Percentiles rank a stretch among this genome's conserved stretches.
phyloP scores from a whole-genome alignment of 2,113 vertebrate species.

The Anoura caudifer region DNA sequence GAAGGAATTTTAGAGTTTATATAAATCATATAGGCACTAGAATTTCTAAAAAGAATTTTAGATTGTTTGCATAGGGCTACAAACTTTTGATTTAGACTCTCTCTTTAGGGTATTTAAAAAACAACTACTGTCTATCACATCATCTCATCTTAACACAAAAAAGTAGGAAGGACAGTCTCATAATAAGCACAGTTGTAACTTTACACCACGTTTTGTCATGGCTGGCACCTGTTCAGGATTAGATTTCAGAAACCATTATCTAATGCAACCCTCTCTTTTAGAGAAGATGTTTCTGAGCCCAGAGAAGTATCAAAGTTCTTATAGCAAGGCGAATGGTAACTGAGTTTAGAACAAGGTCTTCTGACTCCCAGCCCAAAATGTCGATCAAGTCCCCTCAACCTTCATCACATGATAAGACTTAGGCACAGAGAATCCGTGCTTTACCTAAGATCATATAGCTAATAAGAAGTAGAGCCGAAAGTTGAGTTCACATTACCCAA shows the following conservation, averaged over 20 bases:
- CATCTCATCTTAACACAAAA: constrained; percentile 6
- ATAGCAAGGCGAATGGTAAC: neutral
- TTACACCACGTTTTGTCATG: constrained; percentile 33
- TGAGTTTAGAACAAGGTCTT: constrained; percentile 25
- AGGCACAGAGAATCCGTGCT: neutral
- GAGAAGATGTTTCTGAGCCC: neutral
- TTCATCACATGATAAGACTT: neutral
- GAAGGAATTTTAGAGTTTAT: constrained; percentile 40
- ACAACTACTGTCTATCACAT: neutral
- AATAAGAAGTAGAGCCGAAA: neutral
- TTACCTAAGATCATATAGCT: neutral
- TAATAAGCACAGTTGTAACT: constrained; percentile 33
- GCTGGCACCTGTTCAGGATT: constrained; percentile 28
- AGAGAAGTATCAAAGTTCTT: constrained; percentile 16
- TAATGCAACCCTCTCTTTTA: constrained; percentile 6
- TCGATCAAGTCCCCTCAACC: neutral
- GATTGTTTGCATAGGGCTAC: neutral
- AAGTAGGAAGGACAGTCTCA: neutral
- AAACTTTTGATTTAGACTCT: constrained; percentile 3
- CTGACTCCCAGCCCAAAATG: neutral
- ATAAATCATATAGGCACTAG: neutral
- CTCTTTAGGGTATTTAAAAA: neutral
- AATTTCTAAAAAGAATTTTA: constrained; percentile 26
- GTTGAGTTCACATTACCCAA: neutral
- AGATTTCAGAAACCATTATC: constrained; percentile 35